Base-by-base conservation (phyloP, 2,888 invertebrate species). In the Drosophila vallismaia region DNA sequence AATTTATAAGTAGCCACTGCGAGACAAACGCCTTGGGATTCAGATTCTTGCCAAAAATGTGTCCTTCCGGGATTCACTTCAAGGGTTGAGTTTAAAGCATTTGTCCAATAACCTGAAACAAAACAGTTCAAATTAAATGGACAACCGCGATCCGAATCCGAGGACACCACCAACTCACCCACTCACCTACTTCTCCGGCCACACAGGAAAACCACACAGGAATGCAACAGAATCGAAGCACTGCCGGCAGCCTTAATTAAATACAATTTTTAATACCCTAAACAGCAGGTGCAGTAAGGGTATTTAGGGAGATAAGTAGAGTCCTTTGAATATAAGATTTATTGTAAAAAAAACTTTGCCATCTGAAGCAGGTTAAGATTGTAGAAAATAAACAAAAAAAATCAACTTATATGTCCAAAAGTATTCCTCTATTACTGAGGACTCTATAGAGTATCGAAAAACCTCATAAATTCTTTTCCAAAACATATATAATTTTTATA, bases 241-340 rank as follows among this genome's bases (percentile, higher is more conserved):
- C 53, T 52, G 55, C 76, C 86, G 71, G 50, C 42, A 77, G 74
- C 72, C 64, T 75, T 88, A 84, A 84, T 84, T 84, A 84, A 88
- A 84, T 88, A 88, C 86, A 73, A 75, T 75, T 64, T 64, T 38
- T 51, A 64, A 72, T 64, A 58, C 63, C 51, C 67, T 24, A 14
- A 52, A 9, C 3, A 7, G n/a, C 36, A 38, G 33, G 42, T 51
- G 24, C 1, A 0, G 1, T 3, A 8, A 0, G 66, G 36, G 63
- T 51, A 33, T 33, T 12, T 10, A 10, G 7, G 28, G n/a, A 9
- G 9, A 14, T 4, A 9, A n/a, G 2, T 12, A 19, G 8, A 6
- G 10, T 1, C 4, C 5, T 4, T 31, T 2, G 9, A 31, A 4
- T 12, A 38, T 28, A 44, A 10, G 2, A 9, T 7, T n/a, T 28